phyloP scores from a whole-genome alignment of 2,888 invertebrate genomes.

The Metacarcinus magister region DNA sequence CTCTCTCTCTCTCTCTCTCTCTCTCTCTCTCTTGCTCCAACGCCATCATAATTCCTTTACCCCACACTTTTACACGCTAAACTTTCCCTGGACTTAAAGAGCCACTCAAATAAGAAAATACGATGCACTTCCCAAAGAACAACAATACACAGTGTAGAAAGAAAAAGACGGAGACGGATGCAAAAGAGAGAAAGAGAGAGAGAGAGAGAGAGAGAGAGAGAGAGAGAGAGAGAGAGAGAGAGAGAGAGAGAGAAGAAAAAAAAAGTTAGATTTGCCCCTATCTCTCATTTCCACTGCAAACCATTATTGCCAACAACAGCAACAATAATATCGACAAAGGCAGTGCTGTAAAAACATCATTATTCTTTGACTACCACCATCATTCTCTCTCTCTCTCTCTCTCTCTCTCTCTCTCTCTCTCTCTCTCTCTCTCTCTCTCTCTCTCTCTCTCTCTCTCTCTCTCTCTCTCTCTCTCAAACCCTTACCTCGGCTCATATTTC shows the following conservation, averaged over 20 bases:
- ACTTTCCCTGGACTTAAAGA: neutral
- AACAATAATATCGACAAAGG: too few relatives aligned
- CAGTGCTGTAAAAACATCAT: too few relatives aligned
- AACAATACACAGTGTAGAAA: neutral
- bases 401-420: neutral
- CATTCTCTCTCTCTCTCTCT: too few relatives aligned
- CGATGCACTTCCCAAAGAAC: neutral
- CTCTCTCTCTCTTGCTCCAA: neutral
- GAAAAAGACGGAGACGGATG: neutral
- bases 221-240: neutral
- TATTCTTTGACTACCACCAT: too few relatives aligned
- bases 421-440: neutral
- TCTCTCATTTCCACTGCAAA: neutral
- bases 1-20: constrained; percentile 26
- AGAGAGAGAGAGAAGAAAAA: neutral
- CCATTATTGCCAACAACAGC: too few relatives aligned
- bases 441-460: constrained; percentile 26
- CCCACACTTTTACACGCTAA: neutral
- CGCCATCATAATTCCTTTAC: neutral
- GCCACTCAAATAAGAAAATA: neutral
- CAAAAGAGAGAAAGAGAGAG: constrained; percentile 3
- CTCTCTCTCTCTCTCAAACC: neutral
- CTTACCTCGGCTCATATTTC: neutral
- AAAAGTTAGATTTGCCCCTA: neutral
- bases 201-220: neutral